These are phyloP conservation scores for Phorcus lineatus DNA, from an alignment of 2,888 invertebrate species.

Conservation along the genomic window DNA sequence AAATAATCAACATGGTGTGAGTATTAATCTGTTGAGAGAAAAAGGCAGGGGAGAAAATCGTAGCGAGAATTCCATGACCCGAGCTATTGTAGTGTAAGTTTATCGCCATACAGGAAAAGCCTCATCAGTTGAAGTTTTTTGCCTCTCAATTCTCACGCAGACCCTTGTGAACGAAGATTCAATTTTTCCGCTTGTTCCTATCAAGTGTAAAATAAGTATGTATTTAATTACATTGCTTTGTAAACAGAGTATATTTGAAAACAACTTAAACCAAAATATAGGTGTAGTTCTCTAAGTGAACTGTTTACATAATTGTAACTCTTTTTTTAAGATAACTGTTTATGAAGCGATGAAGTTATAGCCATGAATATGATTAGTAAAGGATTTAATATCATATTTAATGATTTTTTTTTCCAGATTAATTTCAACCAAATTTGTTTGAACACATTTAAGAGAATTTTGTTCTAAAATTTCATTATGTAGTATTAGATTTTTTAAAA, in stretches of 20 bases:
- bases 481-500: too few relatives aligned
- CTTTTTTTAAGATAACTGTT: too few relatives aligned
- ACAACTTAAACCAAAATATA: too few relatives aligned
- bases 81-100: background rate
- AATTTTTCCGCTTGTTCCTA: background rate
- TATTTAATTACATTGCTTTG: background rate
- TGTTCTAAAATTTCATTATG: too few relatives aligned
- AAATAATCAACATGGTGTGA: constrained; percentile 21
- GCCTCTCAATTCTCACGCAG: background rate
- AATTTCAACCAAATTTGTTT: too few relatives aligned
- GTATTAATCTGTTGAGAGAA: background rate
- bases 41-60: background rate
- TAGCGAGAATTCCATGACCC: background rate
- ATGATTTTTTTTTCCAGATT: too few relatives aligned
- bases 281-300: too few relatives aligned
- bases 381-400: too few relatives aligned
- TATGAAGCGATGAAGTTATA: too few relatives aligned
- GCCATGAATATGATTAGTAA: too few relatives aligned
- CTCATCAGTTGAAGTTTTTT: background rate
- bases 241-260: background rate
- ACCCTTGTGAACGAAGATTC: constrained; percentile 3
- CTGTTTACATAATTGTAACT: too few relatives aligned
- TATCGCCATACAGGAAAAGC: background rate
- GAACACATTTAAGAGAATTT: too few relatives aligned
- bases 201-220: background rate